Conservation (phyloP, 2,888 invertebrate species). For the Aphidoletes aphidimyza region DNA sequence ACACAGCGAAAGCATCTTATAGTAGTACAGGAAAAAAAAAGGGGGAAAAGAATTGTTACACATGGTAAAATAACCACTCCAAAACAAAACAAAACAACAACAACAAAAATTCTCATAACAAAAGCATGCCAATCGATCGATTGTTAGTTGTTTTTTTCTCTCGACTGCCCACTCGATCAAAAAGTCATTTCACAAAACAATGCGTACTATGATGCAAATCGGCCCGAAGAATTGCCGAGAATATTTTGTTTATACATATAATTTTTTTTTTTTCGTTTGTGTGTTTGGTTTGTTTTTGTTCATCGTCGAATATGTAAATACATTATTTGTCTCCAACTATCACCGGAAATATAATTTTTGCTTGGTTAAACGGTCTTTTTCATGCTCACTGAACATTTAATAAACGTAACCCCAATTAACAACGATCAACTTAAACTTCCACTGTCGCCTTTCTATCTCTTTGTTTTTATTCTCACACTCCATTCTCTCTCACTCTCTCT, state of each 20-base stretch:
- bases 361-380: constrained; percentile 57
- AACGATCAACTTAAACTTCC: constrained; percentile 54
- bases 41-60: constrained; percentile 32
- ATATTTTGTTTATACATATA: not conserved
- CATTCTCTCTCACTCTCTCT: not conserved
- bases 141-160: not conserved
- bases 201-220: constrained; percentile 46
- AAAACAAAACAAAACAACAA: too few species aligned
- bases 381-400: constrained; percentile 58
- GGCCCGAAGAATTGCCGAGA: not conserved
- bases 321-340: constrained; percentile 51
- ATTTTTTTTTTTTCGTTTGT: too few species aligned
- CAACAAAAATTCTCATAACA: too few species aligned
- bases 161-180: constrained; percentile 41
- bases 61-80: constrained; percentile 19
- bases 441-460: constrained; percentile 23
- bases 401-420: constrained; percentile 55
- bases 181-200: constrained; percentile 45
- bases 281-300: not conserved
- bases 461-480: constrained; percentile 14
- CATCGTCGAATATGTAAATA: not conserved
- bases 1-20: not conserved
- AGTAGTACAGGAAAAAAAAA: not conserved
- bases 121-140: constrained; percentile 27
- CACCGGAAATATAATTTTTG: constrained; percentile 54